Evolutionary conservation across 2,888 invertebrate species (phyloP).

Genomic region (Cerceris rybyensis): DNA sequence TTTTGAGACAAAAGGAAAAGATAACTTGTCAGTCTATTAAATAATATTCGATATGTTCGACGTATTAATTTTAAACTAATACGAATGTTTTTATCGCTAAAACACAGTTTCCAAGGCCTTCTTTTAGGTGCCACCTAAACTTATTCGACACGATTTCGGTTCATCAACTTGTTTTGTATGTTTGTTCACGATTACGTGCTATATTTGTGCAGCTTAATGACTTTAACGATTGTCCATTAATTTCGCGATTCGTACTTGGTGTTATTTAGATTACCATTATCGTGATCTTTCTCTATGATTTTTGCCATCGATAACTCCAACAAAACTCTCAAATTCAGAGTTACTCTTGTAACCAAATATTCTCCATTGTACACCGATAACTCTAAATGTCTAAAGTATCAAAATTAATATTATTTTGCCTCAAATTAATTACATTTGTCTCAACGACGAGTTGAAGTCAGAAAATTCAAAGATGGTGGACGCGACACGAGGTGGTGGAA

Average conservation of each 20-base stretch:
- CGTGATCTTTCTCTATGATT: not conserved
- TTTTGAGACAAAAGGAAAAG: constrained; percentile 34
- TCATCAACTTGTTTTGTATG: constrained; percentile 39
- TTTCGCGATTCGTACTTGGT: constrained; percentile 12
- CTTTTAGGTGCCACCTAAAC: constrained; percentile 59
- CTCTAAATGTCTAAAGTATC: not conserved
- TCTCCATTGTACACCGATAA: not conserved
- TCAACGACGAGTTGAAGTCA: no score
- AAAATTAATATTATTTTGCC: no score
- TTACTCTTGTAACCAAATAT: not conserved
- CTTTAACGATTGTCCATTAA: constrained; percentile 11
- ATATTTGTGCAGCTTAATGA: constrained; percentile 33
- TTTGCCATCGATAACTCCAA: not conserved
- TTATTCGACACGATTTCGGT: constrained; percentile 48
- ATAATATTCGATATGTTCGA: constrained; percentile 58
- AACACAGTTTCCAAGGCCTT: constrained; percentile 65
- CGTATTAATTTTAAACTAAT: constrained; percentile 56
- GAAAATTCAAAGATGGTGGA: no score
- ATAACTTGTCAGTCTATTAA: constrained; percentile 35
- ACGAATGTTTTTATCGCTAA: constrained; percentile 61
- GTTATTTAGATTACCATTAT: not conserved
- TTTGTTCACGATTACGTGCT: constrained; percentile 45
- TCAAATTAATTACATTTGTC: no score
- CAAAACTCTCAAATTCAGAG: not conserved
- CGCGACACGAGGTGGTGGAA: no score